Conservation (phyloP, 2,888 invertebrate genomes). For the Heliconius ismenius region DNA sequence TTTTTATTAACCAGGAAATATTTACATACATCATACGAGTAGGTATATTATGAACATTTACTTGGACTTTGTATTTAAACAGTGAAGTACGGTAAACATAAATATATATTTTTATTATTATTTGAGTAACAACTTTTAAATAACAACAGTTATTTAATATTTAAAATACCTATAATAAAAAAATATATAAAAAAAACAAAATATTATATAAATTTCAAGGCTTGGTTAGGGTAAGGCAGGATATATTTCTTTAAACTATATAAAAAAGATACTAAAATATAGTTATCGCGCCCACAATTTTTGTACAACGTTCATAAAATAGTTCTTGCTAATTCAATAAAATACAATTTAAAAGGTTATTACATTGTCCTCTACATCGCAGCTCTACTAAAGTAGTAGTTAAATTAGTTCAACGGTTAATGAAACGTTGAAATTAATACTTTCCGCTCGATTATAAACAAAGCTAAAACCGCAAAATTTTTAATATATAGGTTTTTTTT, state of each 20-base stretch:
- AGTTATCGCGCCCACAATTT: neutral
- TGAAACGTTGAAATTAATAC: conserved; percentile 5
- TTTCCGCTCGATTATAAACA: neutral
- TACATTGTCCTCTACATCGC: neutral
- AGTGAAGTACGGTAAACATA: neutral
- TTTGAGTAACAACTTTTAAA: too few species aligned
- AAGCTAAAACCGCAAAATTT: neutral
- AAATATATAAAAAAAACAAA: too few species aligned
- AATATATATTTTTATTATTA: neutral
- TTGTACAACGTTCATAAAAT: neutral
- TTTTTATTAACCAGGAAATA: neutral
- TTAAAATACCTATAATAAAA: neutral
- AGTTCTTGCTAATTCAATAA: neutral
- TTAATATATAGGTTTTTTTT: too few species aligned
- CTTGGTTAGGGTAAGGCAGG: neutral
- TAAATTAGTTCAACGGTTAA: conserved; percentile 1
- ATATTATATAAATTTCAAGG: neutral
- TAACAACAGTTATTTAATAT: neutral
- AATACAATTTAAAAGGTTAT: neutral
- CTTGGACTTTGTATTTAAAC: neutral
- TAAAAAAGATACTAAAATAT: neutral
- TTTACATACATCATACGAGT: neutral
- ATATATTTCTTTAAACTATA: neutral
- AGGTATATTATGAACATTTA: neutral
- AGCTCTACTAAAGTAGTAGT: neutral